A percentile compares a stretch with the other conserved stretches of the same genome.
Evolutionary conservation across 1,140 invertebrate species (phyloP).

Genomic region (Heliconius melpomene): DNA sequence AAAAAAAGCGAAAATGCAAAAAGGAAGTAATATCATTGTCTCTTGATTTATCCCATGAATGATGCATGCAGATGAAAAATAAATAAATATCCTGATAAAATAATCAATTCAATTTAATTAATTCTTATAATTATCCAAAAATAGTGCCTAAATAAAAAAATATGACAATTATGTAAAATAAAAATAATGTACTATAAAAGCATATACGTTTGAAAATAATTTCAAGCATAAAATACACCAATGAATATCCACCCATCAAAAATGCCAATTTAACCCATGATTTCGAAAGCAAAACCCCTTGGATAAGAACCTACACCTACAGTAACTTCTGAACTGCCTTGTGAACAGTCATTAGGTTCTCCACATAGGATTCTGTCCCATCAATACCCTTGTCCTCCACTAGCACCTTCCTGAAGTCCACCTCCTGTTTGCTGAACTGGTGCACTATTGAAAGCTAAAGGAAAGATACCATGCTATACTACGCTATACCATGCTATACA

Average conservation of each 20-base stretch:
- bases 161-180: not conserved
- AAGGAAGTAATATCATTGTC: not conserved
- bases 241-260: not conserved
- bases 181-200: not conserved
- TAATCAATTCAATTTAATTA: not conserved
- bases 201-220: not conserved
- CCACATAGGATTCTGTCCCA: conserved; percentile 58
- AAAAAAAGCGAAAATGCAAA: not conserved
- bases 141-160: not conserved
- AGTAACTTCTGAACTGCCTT: conserved; percentile 63
- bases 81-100: not conserved
- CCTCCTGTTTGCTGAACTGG: conserved; percentile 50
- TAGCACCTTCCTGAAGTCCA: conserved; percentile 52
- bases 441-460: conserved; percentile 53
- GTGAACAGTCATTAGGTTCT: conserved; percentile 63
- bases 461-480: conserved; percentile 11
- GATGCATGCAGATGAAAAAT: not conserved
- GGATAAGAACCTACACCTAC: conserved; percentile 47
- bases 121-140: not conserved
- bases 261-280: conserved; percentile 16
- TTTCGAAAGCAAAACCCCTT: conserved; percentile 13
- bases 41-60: not conserved
- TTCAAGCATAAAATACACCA: not conserved
- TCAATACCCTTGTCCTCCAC: conserved; percentile 60
- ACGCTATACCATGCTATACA: not conserved